Evolutionary conservation across 2,888 invertebrate genomes (phyloP), one percentile per base, ranked within the genome.

Genomic region (Tenthredo notha): DNA sequence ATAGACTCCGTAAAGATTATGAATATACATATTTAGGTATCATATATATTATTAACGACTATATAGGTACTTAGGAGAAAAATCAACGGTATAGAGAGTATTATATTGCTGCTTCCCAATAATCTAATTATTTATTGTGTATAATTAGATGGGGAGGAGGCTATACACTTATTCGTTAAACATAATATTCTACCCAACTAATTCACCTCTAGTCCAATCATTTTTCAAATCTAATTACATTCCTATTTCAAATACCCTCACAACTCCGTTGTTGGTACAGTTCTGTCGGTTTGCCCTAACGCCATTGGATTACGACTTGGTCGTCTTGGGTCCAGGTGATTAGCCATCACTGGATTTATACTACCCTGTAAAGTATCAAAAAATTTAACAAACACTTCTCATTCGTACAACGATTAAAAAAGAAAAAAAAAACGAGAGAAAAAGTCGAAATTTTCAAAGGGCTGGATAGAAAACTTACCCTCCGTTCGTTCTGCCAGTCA

Each of bases 391-490:
- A 67, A 67, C 15, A 6, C 6, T 67, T 33, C 33, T 5, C 18
- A 18, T 12, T 33, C 29, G 2, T 67, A 67, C 7, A 40, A 83
- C 5, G 43, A 47, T 67, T 15, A 21, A 37, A 21, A 33, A 40
- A 47, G 4, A 47, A 40, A 67, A 15, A 47, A 47, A 67, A 47
- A 40, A 47, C 2, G 29, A 47, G 29, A 47, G 43, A 25, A 21
- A 21, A 40, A 33, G 74, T 82, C 58, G 67, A 21, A 18, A 65
- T 37, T 37, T 37, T 0, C 7, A 37, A 37, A 37, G 0, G 37
- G 2, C 10, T 43, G 43, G 10, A 10, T n/a, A 50, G 47, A 40
- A 15, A 29, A 77, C 77, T 88, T 70, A 86, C 85, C 85, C 70
- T 58, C 15, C 50, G 61, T 40, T 37, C 47, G 67, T 78, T 80